phyloP scores from a whole-genome alignment of 2,888 invertebrate species.

The Deilephila porcellus region DNA sequence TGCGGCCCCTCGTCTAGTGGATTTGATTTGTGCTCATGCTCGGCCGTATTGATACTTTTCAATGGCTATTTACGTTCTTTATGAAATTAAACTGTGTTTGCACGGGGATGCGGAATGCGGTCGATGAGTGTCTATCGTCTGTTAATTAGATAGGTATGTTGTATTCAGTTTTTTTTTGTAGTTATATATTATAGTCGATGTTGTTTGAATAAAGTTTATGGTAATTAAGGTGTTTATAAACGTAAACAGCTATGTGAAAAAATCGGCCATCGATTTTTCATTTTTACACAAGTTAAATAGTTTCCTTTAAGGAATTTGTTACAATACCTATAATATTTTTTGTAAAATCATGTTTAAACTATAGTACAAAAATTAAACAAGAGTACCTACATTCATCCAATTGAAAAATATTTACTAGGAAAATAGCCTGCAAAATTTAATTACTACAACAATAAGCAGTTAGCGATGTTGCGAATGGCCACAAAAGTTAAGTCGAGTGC shows the following conservation, averaged over 20 bases:
- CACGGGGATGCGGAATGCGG: not conserved
- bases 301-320: no score
- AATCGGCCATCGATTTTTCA: no score
- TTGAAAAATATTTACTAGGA: not conserved
- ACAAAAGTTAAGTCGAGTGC: conserved; percentile 26
- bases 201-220: no score
- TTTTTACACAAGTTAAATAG: no score
- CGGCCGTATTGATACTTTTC: conserved; percentile 22
- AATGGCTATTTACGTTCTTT: conserved; percentile 18
- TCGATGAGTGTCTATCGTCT: not conserved
- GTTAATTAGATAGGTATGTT: not conserved
- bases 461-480: conserved; percentile 21
- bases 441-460: conserved; percentile 1
- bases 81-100: not conserved
- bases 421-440: not conserved
- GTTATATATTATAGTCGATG: no score
- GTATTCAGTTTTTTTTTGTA: no score
- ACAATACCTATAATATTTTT: no score
- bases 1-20: conserved; percentile 65
- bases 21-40: conserved; percentile 51
- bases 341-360: no score
- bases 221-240: no score
- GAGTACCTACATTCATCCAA: not conserved
- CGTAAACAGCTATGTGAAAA: no score
- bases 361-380: no score